Base-by-base conservation (phyloP, 2,797 vertebrate species). In the Heteromormyrus szaboi region DNA sequence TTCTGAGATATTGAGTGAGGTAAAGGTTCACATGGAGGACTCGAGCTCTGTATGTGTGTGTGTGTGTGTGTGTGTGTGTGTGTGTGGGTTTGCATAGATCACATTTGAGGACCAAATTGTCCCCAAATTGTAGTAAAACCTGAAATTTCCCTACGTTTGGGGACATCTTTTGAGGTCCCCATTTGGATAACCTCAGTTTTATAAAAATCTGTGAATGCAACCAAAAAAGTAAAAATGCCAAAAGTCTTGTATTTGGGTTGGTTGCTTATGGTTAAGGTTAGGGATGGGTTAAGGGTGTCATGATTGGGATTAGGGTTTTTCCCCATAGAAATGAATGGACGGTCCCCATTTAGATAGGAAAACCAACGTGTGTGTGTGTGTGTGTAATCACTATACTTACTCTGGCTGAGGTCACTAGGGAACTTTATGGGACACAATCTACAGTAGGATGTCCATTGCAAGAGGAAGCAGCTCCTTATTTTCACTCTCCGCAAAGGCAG, bases 1-100 rank as follows among this genome's bases (percentile, higher is more conserved):
- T 68, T 93, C 94, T 1, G 94, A 95, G 0, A 89, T 94, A 0
- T 95, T 94, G 91, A 95, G 95, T 7, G 91, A 95, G 89, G 95
- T 95, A 90, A 17, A 87, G 33, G 91, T 37, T n/a, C 14, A 62
- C 53, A 4, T 62, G n/a, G n/a, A 5, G 44, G 37, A 50, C 51
- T 54, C 12, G 33, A 14, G 44, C 11, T 41, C 37, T 62, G 68
- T 33, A 41, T 87, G 76, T 56, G 17, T 76, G 44, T 48, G 12
- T 25, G 2, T 65, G 11, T 12, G 1, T 46, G 17, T 22, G 11
- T 54, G 9, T 22, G 11, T 54, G 9, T 53, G 33, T 22, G 1
- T 62, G 9, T n/a, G 3, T 46, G 17, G 54, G 41, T 22, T 14
- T 88, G 54, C 50, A 51, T 51, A 14, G 50, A 51, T 51, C 50